These are phyloP conservation scores for Parelbella ahira DNA, from an alignment of 2,888 invertebrate genomes.

Conservation along the genomic window DNA sequence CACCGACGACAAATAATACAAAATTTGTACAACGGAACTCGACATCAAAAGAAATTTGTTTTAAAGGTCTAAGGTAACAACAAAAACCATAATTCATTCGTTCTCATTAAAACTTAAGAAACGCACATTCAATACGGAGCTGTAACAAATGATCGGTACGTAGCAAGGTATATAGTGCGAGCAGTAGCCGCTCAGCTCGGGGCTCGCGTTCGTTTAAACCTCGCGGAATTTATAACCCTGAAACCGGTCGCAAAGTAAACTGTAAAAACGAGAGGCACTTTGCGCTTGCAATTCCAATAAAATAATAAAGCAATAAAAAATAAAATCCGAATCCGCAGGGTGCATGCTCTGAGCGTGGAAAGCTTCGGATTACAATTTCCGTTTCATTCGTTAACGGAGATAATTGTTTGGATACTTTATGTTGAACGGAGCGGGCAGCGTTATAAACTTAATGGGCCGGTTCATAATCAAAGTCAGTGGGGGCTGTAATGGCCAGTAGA, in stretches of 20 bases:
- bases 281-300: constrained; percentile 60
- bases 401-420: constrained; percentile 51
- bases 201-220: constrained; percentile 57
- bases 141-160: constrained; percentile 60
- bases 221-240: constrained; percentile 56
- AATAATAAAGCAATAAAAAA: constrained; percentile 70
- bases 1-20: constrained; percentile 19
- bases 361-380: constrained; percentile 46
- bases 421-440: constrained; percentile 41
- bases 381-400: constrained; percentile 50
- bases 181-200: constrained; percentile 52
- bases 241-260: constrained; percentile 64
- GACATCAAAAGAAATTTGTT: constrained; percentile 44
- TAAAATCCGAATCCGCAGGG: constrained; percentile 52
- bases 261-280: constrained; percentile 64
- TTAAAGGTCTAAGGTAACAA: constrained; percentile 17
- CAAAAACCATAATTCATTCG: constrained; percentile 28
- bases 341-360: constrained; percentile 42
- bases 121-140: constrained; percentile 42
- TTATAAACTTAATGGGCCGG: constrained; percentile 46
- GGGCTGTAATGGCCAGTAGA: constrained; percentile 51
- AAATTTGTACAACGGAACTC: constrained; percentile 23
- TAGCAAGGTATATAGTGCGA: too few relatives aligned
- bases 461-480: constrained; percentile 48
- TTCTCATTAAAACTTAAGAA: constrained; percentile 41